Evolutionary conservation across 2,113 vertebrate species (phyloP).

Genomic region (Elephantulus edwardii): DNA sequence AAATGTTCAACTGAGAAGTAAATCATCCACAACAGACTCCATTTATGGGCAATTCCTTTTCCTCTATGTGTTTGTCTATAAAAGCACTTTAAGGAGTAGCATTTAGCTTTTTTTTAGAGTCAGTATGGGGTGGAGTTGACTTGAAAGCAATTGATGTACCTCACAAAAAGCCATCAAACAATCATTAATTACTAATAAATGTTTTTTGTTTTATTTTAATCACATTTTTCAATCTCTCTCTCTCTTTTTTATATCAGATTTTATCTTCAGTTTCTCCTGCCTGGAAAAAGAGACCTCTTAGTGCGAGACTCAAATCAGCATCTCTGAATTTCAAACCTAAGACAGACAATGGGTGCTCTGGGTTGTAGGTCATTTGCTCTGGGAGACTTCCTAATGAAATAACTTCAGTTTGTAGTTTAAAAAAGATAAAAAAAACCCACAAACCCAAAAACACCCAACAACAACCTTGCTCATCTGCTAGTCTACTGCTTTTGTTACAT

Average conservation of each 20-base stretch:
- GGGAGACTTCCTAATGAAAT: conserved; percentile 76
- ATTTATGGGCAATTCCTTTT: conserved; percentile 28
- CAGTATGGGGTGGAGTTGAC: background rate
- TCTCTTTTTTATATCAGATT: conserved; percentile 74
- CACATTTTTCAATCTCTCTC: conserved; percentile 67
- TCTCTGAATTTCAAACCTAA: conserved; percentile 79
- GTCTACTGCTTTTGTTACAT: conserved; percentile 81
- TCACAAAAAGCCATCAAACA: conserved; percentile 57
- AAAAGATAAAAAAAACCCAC: conserved; percentile 44
- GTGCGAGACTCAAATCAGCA: conserved; percentile 69
- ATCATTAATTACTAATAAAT: conserved; percentile 64
- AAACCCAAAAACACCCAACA: conserved; percentile 50
- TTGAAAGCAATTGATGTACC: conserved; percentile 5
- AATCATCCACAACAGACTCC: background rate
- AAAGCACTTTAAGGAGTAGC: conserved; percentile 28
- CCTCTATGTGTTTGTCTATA: conserved; percentile 50
- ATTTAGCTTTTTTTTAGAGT: too few species aligned
- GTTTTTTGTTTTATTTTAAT: conserved; percentile 48
- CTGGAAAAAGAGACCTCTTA: conserved; percentile 76
- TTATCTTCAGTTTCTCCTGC: conserved; percentile 77
- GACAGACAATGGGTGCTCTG: conserved; percentile 78
- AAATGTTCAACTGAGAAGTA: conserved; percentile 21
- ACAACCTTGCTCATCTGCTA: conserved; percentile 81
- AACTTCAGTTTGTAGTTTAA: conserved; percentile 75
- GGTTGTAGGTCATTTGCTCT: conserved; percentile 69